Percentiles rank a stretch among this genome's conserved stretches.
phyloP scores from a whole-genome alignment of 2,797 vertebrate genomes.

The Psittacula echo region DNA sequence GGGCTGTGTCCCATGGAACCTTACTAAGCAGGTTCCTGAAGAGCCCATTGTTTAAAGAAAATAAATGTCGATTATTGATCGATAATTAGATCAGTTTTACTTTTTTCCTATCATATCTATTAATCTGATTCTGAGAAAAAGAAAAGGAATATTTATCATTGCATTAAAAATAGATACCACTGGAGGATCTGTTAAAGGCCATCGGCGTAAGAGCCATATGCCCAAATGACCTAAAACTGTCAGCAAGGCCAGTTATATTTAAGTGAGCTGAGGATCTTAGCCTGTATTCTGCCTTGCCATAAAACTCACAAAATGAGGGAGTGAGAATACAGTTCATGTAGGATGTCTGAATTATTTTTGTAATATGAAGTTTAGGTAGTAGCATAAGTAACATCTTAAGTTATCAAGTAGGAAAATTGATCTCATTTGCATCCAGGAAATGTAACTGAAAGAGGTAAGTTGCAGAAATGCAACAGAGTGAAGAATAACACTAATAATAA shows the following conservation, averaged over 20 bases:
- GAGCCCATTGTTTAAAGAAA: neutral
- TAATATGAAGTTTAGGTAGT: neutral
- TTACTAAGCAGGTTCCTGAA: too few species aligned
- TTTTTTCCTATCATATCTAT: neutral
- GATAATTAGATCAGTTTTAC: neutral
- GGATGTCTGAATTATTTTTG: neutral
- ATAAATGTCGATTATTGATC: neutral
- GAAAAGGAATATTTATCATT: neutral
- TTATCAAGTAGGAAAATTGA: neutral
- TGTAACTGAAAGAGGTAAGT: accelerated
- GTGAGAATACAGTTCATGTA: neutral
- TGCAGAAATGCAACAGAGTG: neutral
- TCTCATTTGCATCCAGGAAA: neutral
- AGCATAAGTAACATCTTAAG: neutral
- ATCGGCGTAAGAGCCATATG: too few species aligned
- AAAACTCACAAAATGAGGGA: neutral
- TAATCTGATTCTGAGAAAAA: neutral
- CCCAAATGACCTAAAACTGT: neutral
- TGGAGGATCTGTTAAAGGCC: neutral
- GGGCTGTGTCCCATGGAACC: too few species aligned
- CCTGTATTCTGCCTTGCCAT: neutral
- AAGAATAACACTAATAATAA: neutral
- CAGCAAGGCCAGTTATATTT: neutral
- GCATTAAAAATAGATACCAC: neutral
- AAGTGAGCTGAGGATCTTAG: neutral